Conservation (phyloP, 92 coral and sea anemone species). For the Pocillopora meandrina region DNA sequence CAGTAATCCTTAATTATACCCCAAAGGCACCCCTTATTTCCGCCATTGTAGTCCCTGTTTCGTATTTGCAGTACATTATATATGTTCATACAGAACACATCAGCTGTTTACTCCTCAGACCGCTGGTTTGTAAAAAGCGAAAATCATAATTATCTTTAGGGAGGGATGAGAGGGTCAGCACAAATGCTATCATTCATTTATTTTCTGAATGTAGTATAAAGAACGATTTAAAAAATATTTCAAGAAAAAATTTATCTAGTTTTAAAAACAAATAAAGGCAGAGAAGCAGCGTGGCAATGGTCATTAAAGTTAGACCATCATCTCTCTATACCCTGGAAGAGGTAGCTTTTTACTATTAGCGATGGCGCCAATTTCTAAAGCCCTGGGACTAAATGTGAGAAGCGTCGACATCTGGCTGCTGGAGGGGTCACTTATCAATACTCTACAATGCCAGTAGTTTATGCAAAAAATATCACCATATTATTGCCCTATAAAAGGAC, state of each 20-base stretch:
- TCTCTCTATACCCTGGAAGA: not conserved
- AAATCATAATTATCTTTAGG: not conserved
- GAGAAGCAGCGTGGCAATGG: not conserved
- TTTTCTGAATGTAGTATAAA: not conserved
- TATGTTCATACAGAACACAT: not conserved
- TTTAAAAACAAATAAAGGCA: not conserved
- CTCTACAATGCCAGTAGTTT: not conserved
- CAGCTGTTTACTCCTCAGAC: not conserved
- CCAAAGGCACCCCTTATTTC: not conserved
- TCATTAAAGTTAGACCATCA: not conserved
- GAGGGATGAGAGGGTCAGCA: not conserved
- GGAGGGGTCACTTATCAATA: no score
- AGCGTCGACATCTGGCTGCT: not conserved
- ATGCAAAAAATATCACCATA: not conserved
- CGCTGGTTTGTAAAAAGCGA: not conserved
- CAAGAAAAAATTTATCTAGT: not conserved
- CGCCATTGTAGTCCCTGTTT: constrained; percentile 12
- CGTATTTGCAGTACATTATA: no score
- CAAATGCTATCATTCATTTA: no score
- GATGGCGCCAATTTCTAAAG: constrained; percentile 39
- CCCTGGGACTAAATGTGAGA: no score
- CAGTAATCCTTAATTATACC: not conserved
- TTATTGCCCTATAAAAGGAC: not conserved
- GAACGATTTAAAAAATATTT: not conserved
- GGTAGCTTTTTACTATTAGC: not conserved